Conservation (phyloP, 1,140 invertebrate genomes). For the Bombus superbus region DNA sequence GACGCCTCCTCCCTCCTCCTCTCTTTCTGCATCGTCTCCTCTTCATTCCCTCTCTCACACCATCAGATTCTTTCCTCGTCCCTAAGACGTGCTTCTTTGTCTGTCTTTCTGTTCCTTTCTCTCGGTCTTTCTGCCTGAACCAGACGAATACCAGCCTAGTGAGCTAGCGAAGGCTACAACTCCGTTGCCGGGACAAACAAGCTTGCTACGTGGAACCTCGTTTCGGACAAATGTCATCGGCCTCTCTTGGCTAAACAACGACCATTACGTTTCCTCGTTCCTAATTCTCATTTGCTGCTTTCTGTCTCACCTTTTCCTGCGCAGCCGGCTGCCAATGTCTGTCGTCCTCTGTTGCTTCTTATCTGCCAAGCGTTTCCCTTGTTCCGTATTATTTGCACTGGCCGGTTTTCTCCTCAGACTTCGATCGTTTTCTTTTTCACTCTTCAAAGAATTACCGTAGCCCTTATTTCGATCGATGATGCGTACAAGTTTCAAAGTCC, state of each 20-base stretch:
- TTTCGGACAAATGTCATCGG: constrained; percentile 64
- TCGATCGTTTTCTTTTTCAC: neutral
- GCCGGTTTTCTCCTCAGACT: neutral
- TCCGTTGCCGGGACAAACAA: constrained; percentile 50
- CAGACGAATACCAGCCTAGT: constrained; percentile 43
- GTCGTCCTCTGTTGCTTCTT: neutral
- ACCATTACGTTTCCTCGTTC: constrained; percentile 39
- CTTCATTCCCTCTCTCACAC: constrained; percentile 24
- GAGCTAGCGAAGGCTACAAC: constrained; percentile 65
- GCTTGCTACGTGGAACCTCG: constrained; percentile 58
- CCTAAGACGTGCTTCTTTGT: neutral
- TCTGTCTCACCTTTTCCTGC: neutral
- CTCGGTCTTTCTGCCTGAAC: constrained; percentile 24
- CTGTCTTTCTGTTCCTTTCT: constrained; percentile 1
- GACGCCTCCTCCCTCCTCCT: constrained; percentile 54
- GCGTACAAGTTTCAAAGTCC: too few relatives aligned
- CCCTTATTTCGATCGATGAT: too few relatives aligned
- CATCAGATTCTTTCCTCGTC: constrained; percentile 4
- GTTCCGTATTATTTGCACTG: neutral
- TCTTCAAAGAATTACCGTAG: neutral
- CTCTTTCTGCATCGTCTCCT: constrained; percentile 47
- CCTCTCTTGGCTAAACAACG: constrained; percentile 58
- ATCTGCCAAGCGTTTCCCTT: neutral
- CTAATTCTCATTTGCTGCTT: constrained; percentile 40
- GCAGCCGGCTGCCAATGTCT: neutral